phyloP scores from a whole-genome alignment of 1,140 invertebrate genomes.

The Drosophila virilis region DNA sequence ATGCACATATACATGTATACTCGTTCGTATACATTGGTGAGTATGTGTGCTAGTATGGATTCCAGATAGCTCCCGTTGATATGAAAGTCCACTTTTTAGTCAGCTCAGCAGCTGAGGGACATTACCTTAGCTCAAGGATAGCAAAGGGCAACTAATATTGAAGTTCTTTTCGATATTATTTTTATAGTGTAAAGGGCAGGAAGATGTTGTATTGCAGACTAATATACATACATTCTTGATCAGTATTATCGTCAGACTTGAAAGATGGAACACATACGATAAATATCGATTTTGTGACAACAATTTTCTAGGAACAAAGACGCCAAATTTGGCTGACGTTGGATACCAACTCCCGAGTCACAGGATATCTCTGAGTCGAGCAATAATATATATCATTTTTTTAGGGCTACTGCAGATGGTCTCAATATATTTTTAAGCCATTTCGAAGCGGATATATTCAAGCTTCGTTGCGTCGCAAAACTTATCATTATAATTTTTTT shows the following conservation, averaged over 20 bases:
- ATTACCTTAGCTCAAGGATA: background rate
- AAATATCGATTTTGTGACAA: background rate
- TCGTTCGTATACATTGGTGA: background rate
- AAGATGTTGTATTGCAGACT: too few species aligned
- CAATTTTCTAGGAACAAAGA: too few species aligned
- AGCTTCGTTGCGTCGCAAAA: background rate
- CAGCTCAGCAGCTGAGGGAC: background rate
- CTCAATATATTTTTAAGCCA: background rate
- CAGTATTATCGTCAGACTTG: background rate
- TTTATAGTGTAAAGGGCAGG: background rate
- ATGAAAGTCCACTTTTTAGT: background rate
- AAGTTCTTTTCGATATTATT: background rate
- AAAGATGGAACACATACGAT: background rate
- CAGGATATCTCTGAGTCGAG: too few species aligned
- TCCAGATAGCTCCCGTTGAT: background rate
- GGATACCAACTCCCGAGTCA: too few species aligned
- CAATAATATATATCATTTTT: too few species aligned
- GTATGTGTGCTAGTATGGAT: background rate
- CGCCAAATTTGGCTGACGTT: too few species aligned
- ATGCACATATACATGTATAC: background rate
- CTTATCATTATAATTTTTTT: constrained; percentile 7
- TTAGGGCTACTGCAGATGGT: too few species aligned
- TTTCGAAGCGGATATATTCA: background rate
- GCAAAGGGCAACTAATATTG: background rate
- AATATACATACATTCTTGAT: background rate